Conservation (phyloP, 2,113 vertebrate genomes). For the Thinocorus orbignyianus region DNA sequence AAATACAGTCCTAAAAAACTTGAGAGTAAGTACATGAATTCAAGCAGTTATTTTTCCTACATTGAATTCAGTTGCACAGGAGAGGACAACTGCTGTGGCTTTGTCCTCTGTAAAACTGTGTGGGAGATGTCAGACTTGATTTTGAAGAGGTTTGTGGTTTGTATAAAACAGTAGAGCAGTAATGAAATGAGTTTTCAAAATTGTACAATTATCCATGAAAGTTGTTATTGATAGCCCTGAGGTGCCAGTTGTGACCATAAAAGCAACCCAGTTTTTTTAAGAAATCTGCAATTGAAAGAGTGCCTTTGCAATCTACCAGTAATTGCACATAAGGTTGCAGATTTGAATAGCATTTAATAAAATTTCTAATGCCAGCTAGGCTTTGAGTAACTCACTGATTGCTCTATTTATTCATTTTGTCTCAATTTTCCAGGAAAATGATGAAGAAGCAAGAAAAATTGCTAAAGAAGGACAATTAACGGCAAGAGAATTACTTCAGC, state of each 20-base stretch:
- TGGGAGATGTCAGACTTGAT: neutral
- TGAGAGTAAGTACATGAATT: neutral
- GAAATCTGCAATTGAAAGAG: neutral
- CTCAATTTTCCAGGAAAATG: conserved; percentile 78
- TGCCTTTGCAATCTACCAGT: neutral
- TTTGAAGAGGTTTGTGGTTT: neutral
- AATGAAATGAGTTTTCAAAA: neutral
- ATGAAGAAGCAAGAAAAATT: conserved; percentile 79
- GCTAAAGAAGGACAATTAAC: conserved; percentile 80
- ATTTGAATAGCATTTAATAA: neutral
- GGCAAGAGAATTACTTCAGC: conserved; percentile 85
- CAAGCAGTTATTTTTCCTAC: neutral
- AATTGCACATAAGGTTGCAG: neutral
- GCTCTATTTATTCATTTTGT: neutral
- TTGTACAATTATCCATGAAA: neutral
- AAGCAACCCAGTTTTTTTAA: neutral
- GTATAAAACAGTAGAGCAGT: neutral
- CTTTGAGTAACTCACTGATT: neutral
- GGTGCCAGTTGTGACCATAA: neutral
- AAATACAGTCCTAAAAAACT: neutral
- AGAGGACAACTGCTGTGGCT: neutral
- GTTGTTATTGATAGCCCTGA: neutral
- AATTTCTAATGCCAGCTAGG: neutral
- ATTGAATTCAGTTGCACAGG: neutral
- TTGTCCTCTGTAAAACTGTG: neutral